A percentile compares a stretch with the other conserved stretches of the same genome.
Evolutionary conservation across 23 tunicate species (phyloP).

Genomic region (Phallusia fumigata): DNA sequence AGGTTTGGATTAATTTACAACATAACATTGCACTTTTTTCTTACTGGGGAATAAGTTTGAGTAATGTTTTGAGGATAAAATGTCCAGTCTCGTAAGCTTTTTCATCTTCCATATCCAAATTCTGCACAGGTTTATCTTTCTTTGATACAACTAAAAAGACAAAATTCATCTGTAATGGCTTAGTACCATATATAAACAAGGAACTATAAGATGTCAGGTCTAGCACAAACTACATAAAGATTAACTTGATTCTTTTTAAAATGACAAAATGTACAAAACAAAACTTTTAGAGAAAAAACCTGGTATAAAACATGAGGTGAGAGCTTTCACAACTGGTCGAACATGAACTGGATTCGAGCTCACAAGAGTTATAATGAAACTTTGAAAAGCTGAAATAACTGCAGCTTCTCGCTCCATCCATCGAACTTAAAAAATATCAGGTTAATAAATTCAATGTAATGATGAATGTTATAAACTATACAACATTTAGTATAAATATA

Average conservation of each 20-base stretch:
- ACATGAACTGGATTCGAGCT: slow-evolving; percentile 68
- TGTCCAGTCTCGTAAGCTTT: slow-evolving; percentile 27
- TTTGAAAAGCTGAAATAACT: slow-evolving; percentile 40
- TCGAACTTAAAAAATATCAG: slow-evolving; percentile 27
- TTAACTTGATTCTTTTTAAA: too few relatives aligned
- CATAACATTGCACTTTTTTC: neutral
- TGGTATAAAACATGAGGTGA: slow-evolving; percentile 33
- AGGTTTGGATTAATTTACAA: too few relatives aligned
- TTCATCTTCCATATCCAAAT: neutral
- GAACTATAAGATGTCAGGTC: too few relatives aligned
- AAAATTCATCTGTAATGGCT: neutral
- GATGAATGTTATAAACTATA: too few relatives aligned
- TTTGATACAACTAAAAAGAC: neutral
- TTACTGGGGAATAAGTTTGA: slow-evolving; percentile 55
- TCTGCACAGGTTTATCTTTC: neutral
- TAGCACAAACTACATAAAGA: too few relatives aligned
- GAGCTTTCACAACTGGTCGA: slow-evolving; percentile 30
- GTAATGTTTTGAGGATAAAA: slow-evolving; percentile 33
- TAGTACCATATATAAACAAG: too few relatives aligned
- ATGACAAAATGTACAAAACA: neutral
- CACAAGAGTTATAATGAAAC: slow-evolving; percentile 51
- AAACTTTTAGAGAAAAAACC: neutral
- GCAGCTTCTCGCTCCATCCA: slow-evolving; percentile 77
- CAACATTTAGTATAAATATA: neutral
- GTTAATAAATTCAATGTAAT: neutral